phyloP scores from a whole-genome alignment of 2,797 vertebrate genomes.

The Danio tinwini region DNA sequence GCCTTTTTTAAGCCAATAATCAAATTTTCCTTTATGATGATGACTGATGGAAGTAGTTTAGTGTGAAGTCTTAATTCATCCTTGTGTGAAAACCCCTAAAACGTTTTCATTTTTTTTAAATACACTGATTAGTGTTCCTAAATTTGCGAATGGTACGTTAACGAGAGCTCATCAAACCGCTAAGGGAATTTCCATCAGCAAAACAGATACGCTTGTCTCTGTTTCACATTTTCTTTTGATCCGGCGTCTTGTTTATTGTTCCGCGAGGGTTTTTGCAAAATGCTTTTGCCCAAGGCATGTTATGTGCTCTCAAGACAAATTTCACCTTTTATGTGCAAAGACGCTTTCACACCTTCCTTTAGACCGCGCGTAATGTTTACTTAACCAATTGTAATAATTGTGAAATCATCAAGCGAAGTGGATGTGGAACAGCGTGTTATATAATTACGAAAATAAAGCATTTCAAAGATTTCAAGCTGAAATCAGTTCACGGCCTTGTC shows the following conservation, averaged over 20 bases:
- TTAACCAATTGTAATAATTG: conserved; percentile 4
- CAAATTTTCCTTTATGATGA: conserved; percentile 31
- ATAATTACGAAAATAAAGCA: conserved; percentile 4
- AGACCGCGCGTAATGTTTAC: conserved; percentile 26
- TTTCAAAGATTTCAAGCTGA: conserved; percentile 7
- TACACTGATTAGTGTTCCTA: conserved; percentile 59
- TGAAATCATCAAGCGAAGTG: not conserved
- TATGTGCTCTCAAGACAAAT: conserved; percentile 47
- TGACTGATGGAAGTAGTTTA: conserved; percentile 35
- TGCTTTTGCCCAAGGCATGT: conserved; percentile 53
- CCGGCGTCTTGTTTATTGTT: conserved; percentile 54
- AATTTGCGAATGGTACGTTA: conserved; percentile 48
- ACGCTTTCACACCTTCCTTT: conserved; percentile 35
- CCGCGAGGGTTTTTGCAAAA: conserved; percentile 38
- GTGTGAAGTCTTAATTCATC: conserved; percentile 25
- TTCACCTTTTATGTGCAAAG: not conserved
- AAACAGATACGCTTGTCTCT: conserved; percentile 55
- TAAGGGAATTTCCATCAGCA: conserved; percentile 61
- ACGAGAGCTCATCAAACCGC: conserved; percentile 42
- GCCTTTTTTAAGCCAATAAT: not conserved
- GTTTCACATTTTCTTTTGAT: conserved; percentile 60
- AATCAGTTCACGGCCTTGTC: conserved; percentile 1
- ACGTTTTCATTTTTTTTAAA: conserved; percentile 43
- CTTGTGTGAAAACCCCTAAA: conserved; percentile 52
- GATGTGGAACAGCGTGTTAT: conserved; percentile 7